Evolutionary conservation across 2,888 invertebrate species (phyloP), one percentile per base, ranked within the genome.

Genomic region (Hylaea fasciaria): DNA sequence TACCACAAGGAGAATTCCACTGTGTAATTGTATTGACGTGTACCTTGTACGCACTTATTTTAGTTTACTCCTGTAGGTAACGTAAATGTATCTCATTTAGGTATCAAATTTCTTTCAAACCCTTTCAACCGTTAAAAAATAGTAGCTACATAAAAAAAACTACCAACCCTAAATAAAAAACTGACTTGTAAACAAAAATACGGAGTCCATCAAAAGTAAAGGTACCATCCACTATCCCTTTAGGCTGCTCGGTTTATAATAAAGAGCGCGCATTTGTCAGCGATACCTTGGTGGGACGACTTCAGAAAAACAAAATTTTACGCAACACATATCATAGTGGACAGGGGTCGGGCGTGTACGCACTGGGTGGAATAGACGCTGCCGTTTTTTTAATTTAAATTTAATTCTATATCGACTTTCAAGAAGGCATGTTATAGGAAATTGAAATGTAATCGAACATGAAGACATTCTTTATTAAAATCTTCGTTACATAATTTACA

Each of bases 251-350:
- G 66, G 62, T 70, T 73, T 74, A 81, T 83, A 85, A 86, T 83
- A 86, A 82, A 88, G 82, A 80, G 77, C 78, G 77, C 74, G 76
- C 86, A 90, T 90, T 90, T 89, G 91, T 91, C 91, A 87, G 84
- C 83, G 82, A 74, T 83, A 83, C 86, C 83, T 86, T 82, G 47
- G 70, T 68, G 76, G 77, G 69, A 69, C 77, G 78, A 81, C 82
- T 80, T 81, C 84, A 86, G 85, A 89, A 90, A 90, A 91, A 91
- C 91, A 91, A 87, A 89, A 91, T 91, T 91, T 91, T 87, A 87
- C 90, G 90, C 91, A 85, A 89, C 91, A 91, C 89, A 89, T 89
- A 89, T 90, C 91, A 89, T 87, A 89, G 87, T 78, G 79, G 82
- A 82, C 82, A 77, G 77, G 83, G 84, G 82, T 73, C 66, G 54